A percentile compares a stretch with the other conserved stretches of the same genome.
Evolutionary conservation across 1,140 invertebrate genomes (phyloP).

Genomic region (Drosophila arawakana): DNA sequence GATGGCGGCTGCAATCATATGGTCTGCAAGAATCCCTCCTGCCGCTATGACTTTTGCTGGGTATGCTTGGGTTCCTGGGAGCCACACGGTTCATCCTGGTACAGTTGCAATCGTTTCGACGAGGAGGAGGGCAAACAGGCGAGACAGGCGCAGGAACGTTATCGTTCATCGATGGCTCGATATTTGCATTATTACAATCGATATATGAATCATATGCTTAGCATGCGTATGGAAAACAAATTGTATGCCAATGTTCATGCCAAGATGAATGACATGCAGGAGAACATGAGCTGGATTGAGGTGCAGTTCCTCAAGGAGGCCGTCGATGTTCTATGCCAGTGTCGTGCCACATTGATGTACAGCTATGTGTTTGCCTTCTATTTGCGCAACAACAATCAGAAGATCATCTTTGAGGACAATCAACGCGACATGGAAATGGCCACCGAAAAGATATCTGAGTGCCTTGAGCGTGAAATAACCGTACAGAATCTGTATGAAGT

Average conservation of each 20-base stretch:
- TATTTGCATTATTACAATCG: conserved; percentile 99
- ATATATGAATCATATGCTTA: conserved; percentile 99
- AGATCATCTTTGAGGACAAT: conserved; percentile 99
- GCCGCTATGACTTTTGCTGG: conserved; percentile 99
- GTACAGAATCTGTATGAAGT: conserved; percentile 98
- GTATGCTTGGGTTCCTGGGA: conserved; percentile 99
- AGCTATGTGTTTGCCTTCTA: conserved; percentile 99
- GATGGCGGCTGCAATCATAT: conserved; percentile 99
- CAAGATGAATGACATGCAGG: conserved; percentile 99
- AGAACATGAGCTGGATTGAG: conserved; percentile 99
- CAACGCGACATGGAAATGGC: conserved; percentile 98
- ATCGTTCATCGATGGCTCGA: conserved; percentile 90
- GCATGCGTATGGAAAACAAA: conserved; percentile 98
- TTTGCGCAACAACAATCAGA: conserved; percentile 98
- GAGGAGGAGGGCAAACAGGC: conserved; percentile 98
- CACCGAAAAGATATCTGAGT: conserved; percentile 98
- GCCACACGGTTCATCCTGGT: conserved; percentile 99
- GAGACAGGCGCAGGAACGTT: conserved; percentile 97
- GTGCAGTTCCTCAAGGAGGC: conserved; percentile 98
- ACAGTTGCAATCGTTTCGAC: conserved; percentile 99
- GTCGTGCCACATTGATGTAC: conserved; percentile 99
- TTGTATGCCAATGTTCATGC: conserved; percentile 96
- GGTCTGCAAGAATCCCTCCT: conserved; percentile 99
- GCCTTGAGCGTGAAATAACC: conserved; percentile 98
- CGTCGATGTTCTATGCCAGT: conserved; percentile 98